Base-by-base conservation (phyloP, 1,140 invertebrate species). In the Zaprionus gabonicus region DNA sequence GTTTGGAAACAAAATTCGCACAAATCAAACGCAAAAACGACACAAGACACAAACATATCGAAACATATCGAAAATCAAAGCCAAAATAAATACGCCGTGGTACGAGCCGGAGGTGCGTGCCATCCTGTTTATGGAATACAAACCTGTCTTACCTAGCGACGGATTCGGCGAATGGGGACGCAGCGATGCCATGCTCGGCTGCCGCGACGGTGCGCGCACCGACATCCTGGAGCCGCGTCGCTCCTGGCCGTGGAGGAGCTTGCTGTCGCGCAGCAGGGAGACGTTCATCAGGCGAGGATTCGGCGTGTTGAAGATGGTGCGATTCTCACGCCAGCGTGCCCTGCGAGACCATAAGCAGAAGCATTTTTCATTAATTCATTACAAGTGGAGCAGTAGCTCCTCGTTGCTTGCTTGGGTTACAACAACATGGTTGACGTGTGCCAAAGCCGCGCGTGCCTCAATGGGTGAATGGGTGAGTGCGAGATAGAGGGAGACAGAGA, bases 231-330 rank as follows among this genome's bases (percentile, higher is more conserved):
- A 97, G 27, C 96, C 96, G 9, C 96, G 95, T 72, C 96, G 94
- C 77, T 96, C 96, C 91, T 95, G 95, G 10, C 96, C 95, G 82
- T 97, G 96, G 67, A 96, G 93, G 49, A 97, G 93, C 92, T 97
- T 97, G 88, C 95, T 97, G 81, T 97, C 96, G 80, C 96, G 94
- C 76, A 98, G 93, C 71, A 98, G 92, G 3, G 97, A 98, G 12
- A 97, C 97, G 91, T 97, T 97, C 96, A 97, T 97, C 88, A 97
- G 93, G 41, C 97, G 95, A 23, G 97, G 97, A 91, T 98, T 98
- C n/a, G 97, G 97, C 31, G 97, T 98, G 91, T 98, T 98, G 94
- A 98, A 98, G 85, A 98, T 98, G 20, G 97, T 97, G 2, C 97
- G 94, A 93, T 98, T 98, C 88, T 98, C 97, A 76, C 96, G 95